Conservation (phyloP, 2,888 invertebrate genomes). For the Autographa pulchrina region DNA sequence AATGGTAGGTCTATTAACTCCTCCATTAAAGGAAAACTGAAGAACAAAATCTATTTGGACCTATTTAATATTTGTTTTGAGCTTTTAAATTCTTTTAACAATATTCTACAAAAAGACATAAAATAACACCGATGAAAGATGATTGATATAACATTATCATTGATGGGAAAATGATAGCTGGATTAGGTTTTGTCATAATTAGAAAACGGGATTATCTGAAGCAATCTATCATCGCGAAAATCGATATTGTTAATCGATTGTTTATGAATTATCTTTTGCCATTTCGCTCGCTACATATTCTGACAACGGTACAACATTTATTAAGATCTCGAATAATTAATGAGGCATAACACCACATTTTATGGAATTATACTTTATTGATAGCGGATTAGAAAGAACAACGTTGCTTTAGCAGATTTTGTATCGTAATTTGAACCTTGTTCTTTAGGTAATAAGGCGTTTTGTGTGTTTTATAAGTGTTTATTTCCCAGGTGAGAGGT, state of each 20-base stretch:
- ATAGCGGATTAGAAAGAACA: constrained; percentile 60
- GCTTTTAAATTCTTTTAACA: too few relatives aligned
- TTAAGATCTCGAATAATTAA: constrained; percentile 69
- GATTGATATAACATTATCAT: neutral
- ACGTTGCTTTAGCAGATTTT: constrained; percentile 33
- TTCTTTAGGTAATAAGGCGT: constrained; percentile 13
- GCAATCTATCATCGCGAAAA: constrained; percentile 44
- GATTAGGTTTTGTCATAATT: constrained; percentile 1
- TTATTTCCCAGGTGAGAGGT: constrained; percentile 55
- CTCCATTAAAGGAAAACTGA: too few relatives aligned
- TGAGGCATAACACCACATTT: constrained; percentile 68
- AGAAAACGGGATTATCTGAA: constrained; percentile 16
- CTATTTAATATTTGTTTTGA: too few relatives aligned
- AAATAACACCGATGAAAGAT: neutral
- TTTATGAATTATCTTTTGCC: constrained; percentile 21
- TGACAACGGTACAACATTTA: constrained; percentile 54
- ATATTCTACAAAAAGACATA: neutral
- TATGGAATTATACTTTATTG: constrained; percentile 66
- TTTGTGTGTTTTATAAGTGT: neutral
- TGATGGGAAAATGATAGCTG: neutral
- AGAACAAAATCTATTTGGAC: too few relatives aligned
- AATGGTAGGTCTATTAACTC: too few relatives aligned
- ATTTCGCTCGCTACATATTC: constrained; percentile 20
- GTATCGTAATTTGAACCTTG: constrained; percentile 44
- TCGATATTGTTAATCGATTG: constrained; percentile 43